A percentile compares a stretch with the other conserved stretches of the same genome.
Evolutionary conservation across 2,888 invertebrate genomes (phyloP).

Genomic region (Thelaira solivaga): DNA sequence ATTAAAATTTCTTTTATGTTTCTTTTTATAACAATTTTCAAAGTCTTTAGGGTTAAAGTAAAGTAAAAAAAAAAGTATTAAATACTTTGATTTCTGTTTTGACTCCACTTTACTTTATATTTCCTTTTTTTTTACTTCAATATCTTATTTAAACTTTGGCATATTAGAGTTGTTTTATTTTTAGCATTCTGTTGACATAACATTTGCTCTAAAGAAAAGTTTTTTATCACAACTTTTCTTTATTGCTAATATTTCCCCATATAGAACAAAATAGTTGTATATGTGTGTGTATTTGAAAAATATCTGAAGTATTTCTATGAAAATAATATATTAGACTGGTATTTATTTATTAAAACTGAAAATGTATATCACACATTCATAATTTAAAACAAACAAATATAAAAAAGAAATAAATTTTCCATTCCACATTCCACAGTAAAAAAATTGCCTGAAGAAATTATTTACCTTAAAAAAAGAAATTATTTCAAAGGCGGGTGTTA

Average conservation of each 20-base stretch:
- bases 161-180: conserved; percentile 14
- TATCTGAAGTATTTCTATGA: no score
- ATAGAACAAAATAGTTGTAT: background rate
- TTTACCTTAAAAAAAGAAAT: no score
- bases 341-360: no score
- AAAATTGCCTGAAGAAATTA: no score
- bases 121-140: conserved; percentile 13
- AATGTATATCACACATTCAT: no score
- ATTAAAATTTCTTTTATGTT: background rate
- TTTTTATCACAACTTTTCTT: background rate
- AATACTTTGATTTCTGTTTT: conserved; percentile 7
- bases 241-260: background rate
- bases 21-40: background rate
- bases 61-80: background rate
- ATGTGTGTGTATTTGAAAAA: background rate
- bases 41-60: background rate
- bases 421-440: no score
- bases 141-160: conserved; percentile 39
- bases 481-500: no score
- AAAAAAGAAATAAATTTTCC: no score
- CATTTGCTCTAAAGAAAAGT: conserved; percentile 34
- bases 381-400: no score
- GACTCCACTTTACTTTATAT: conserved; percentile 11
- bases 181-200: conserved; percentile 42
- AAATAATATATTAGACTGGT: background rate